phyloP scores from a whole-genome alignment of 2,797 vertebrate genomes.

The Schizopygopsis malacanthus region DNA sequence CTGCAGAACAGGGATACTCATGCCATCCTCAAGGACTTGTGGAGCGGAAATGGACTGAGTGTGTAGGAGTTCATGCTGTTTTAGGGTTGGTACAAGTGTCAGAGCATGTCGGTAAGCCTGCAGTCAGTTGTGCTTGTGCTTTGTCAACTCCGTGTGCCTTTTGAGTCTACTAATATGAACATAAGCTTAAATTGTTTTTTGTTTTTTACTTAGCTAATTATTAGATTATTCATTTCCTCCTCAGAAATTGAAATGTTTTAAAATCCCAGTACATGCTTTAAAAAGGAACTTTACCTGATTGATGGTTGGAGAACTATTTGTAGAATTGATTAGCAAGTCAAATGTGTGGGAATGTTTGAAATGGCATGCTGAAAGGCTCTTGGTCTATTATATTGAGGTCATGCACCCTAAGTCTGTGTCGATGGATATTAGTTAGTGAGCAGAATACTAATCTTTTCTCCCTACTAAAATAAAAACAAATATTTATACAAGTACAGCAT shows the following conservation, averaged over 20 bases:
- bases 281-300: neutral
- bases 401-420: neutral
- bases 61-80: slow-evolving; percentile 31
- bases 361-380: slow-evolving; percentile 6
- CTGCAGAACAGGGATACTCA: slow-evolving; percentile 13
- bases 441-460: neutral
- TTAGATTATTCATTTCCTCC: neutral
- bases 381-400: neutral
- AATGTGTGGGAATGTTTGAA: slow-evolving; percentile 4
- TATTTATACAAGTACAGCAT: neutral
- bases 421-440: neutral
- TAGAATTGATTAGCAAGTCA: slow-evolving; percentile 2
- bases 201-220: neutral
- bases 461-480: neutral
- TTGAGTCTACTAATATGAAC: neutral
- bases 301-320: neutral
- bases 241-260: neutral
- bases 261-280: neutral
- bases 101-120: neutral
- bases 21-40: slow-evolving; percentile 1
- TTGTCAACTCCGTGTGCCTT: neutral
- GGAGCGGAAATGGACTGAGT: neutral
- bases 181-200: neutral
- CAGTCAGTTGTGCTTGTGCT: slow-evolving; percentile 12
- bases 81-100: slow-evolving; percentile 20